A percentile compares a stretch with the other conserved stretches of the same genome.
Evolutionary conservation across 2,797 vertebrate genomes (phyloP).

Genomic region (Liasis olivaceus): DNA sequence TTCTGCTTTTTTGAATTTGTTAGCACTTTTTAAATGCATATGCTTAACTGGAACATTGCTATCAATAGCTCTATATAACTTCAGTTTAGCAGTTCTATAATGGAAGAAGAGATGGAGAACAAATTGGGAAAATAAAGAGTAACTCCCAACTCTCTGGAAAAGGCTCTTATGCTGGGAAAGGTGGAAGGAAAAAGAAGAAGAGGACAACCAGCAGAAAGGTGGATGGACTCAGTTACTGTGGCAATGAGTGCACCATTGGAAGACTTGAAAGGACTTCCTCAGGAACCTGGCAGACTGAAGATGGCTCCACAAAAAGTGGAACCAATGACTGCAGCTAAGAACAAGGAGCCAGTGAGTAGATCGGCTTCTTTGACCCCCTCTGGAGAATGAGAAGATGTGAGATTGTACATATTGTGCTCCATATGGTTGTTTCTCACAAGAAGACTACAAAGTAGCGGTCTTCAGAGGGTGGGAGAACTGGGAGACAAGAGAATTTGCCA

Average conservation of each 20-base stretch:
- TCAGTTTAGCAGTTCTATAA: neutral
- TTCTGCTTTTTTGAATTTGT: constrained; percentile 15
- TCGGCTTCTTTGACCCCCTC: too few relatives aligned
- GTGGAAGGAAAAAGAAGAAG: neutral
- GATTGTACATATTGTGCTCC: too few relatives aligned
- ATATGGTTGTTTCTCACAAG: too few relatives aligned
- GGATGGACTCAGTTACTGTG: neutral
- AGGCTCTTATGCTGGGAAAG: neutral
- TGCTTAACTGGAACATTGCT: neutral
- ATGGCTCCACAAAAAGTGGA: too few relatives aligned
- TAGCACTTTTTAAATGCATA: constrained; percentile 5
- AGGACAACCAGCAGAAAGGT: neutral
- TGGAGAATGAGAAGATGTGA: too few relatives aligned
- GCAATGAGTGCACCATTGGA: neutral
- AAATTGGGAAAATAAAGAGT: neutral
- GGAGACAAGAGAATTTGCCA: too few relatives aligned
- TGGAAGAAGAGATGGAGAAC: neutral
- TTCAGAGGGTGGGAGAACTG: too few relatives aligned
- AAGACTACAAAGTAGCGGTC: too few relatives aligned
- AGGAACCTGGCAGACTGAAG: too few relatives aligned
- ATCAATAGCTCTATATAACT: neutral
- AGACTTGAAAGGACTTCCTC: neutral
- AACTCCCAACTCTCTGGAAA: neutral
- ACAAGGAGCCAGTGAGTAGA: too few relatives aligned
- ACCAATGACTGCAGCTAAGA: too few relatives aligned